A percentile compares a stretch with the other conserved stretches of the same genome.
These are phyloP conservation scores for Piscicola geometra DNA, from an alignment of 2,888 invertebrate genomes.

Conservation along the genomic window DNA sequence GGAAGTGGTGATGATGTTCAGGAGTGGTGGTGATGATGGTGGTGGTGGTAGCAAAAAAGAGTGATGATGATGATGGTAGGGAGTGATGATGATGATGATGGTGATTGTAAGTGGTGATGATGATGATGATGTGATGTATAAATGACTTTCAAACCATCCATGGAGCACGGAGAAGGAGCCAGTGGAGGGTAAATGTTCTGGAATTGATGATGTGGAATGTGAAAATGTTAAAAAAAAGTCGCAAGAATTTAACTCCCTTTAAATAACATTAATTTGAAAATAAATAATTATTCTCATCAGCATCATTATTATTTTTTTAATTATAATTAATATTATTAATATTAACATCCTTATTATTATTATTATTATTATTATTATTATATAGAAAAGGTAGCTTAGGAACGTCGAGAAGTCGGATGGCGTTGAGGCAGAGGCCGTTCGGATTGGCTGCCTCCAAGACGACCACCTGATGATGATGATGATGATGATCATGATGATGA, in stretches of 20 bases:
- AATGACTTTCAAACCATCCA: not conserved
- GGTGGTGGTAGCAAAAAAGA: no score
- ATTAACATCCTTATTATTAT: no score
- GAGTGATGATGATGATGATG: no score
- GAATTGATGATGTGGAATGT: not conserved
- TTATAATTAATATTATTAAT: no score
- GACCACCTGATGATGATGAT: conserved; percentile 58
- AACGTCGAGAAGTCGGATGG: conserved; percentile 63
- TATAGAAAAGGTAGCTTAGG: no score
- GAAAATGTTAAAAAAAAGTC: not conserved
- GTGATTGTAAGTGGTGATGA: not conserved
- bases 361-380: no score
- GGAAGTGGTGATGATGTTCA: no score
- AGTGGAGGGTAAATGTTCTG: conserved; percentile 10
- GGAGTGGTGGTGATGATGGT: no score
- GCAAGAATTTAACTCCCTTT: no score
- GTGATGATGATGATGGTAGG: not conserved
- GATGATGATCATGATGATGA: not conserved
- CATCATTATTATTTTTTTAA: no score
- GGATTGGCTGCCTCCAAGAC: conserved; percentile 71
- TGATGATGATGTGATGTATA: not conserved
- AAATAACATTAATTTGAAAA: no score
- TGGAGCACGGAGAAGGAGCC: not conserved
- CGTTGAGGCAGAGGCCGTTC: conserved; percentile 66
- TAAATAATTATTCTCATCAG: no score